A percentile compares a stretch with the other conserved stretches of the same genome.
Conservation (phyloP, 2,113 vertebrate genomes). For the Xenus cinereus region DNA sequence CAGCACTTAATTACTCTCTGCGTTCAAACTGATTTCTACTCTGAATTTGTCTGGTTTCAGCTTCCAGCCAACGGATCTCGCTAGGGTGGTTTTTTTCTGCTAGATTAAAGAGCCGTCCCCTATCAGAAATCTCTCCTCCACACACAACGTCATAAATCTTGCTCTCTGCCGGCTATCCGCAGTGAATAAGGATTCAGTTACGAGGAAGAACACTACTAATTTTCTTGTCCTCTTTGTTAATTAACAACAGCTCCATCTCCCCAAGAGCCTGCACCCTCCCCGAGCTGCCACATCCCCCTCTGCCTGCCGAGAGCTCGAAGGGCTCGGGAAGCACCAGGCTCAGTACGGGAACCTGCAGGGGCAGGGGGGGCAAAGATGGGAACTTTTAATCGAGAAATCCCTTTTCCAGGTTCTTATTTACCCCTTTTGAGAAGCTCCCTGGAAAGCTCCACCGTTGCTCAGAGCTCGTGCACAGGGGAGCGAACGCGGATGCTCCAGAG, state of each 20-base stretch:
- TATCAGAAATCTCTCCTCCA: constrained; percentile 58
- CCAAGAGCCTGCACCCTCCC: accelerated
- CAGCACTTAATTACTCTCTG: constrained; percentile 9
- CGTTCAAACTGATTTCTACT: not conserved
- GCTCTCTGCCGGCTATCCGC: not conserved
- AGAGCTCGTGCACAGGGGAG: not conserved
- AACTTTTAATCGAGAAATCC: not conserved
- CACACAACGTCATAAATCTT: constrained; percentile 26
- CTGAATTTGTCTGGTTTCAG: constrained; percentile 30
- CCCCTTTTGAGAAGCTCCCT: not conserved
- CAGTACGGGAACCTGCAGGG: not conserved
- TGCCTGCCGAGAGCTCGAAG: not conserved
- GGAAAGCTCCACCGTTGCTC: not conserved
- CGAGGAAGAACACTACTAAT: not conserved
- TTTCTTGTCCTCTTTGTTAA: constrained; percentile 38
- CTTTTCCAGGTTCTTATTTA: not conserved
- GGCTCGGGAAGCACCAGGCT: not conserved
- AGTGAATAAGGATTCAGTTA: not conserved
- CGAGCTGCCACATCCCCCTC: not conserved
- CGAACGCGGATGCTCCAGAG: not conserved
- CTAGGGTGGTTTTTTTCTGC: not conserved
- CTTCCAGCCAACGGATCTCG: not conserved
- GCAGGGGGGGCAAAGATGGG: not conserved
- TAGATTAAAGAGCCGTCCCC: constrained; percentile 27
- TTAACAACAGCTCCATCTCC: not conserved